Base-by-base conservation (phyloP, 1,140 invertebrate species). In the Glossosoma conforme region DNA sequence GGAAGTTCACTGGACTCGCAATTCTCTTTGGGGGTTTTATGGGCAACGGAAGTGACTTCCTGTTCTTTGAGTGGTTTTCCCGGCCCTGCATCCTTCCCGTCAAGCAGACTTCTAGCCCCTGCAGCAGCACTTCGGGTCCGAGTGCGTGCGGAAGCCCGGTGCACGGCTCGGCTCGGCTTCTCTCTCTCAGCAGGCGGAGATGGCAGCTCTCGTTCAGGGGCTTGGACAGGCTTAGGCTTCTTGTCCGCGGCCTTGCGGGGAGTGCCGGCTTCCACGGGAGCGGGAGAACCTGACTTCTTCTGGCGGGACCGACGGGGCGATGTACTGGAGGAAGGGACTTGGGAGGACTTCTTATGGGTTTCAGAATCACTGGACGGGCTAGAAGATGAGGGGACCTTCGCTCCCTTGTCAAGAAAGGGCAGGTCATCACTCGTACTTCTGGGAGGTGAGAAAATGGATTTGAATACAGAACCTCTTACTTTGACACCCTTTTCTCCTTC, bases 151-250 rank as follows among this genome's bases (percentile, higher is more conserved):
- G 76, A 63, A 66, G 53, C 36, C 45, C 66, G 63, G 59, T 66
- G 65, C 66, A 74, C 66, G 71, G 71, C 56, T 82, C 79, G 62
- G 72, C 69, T 60, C 75, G 81, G 66, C 85, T 86, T 79, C 77
- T 84, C 78, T 86, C 83, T 76, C 75, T 84, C 76, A 85, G 67
- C 65, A 83, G 76, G 62, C 79, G 81, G 76, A 78, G 82, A 76
- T 80, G 80, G 76, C 79, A 81, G 76, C 78, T 83, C 76, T 74
- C 75, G 77, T 79, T 82, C 82, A 80, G 80, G 80, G 81, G 81
- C 80, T 78, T 86, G 83, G 82, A 83, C 85, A 85, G 83, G 85
- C 86, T 86, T 86, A 83, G 85, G 83, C 83, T 87, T 86, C 84
- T 85, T 86, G 72, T 86, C 84, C 67, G 82, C 82, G 77, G 82